phyloP scores from a whole-genome alignment of 2,888 invertebrate genomes.

The Drosophila borealis region DNA sequence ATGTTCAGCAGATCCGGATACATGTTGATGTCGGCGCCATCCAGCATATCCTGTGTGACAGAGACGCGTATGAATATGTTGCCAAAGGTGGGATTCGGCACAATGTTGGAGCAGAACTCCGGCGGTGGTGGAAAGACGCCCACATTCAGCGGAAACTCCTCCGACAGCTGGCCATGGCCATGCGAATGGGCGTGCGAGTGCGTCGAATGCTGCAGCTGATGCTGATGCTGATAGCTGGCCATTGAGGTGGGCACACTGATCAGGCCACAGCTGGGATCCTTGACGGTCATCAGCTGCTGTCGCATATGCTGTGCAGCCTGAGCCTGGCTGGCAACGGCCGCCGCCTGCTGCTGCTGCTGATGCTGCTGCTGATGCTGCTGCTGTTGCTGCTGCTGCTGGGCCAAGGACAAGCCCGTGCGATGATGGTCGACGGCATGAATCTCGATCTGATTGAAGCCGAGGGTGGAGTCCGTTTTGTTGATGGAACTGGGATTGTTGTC shows the following conservation, averaged over 20 bases:
- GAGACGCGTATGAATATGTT: constrained; percentile 95
- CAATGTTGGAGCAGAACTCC: constrained; percentile 86
- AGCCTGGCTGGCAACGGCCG: constrained; percentile 41
- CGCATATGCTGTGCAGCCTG: constrained; percentile 64
- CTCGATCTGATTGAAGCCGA: constrained; percentile 88
- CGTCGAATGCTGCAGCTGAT: constrained; percentile 32
- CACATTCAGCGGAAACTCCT: constrained; percentile 85
- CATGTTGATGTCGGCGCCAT: constrained; percentile 88
- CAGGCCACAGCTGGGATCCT: constrained; percentile 82
- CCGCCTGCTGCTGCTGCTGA: constrained; percentile 62
- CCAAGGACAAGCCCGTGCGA: constrained; percentile 63
- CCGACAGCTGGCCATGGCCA: constrained; percentile 73
- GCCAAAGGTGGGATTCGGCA: constrained; percentile 84
- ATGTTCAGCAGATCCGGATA: constrained; percentile 93
- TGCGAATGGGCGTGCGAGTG: constrained; percentile 64
- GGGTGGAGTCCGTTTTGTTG: constrained; percentile 85
- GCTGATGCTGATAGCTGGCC: constrained; percentile 57
- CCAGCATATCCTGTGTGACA: constrained; percentile 89
- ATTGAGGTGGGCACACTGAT: constrained; percentile 80
- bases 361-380: constrained; percentile 66
- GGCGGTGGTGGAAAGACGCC: constrained; percentile 86
- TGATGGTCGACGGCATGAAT: constrained; percentile 87
- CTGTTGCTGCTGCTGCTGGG: constrained; percentile 56
- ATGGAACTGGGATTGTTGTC: constrained; percentile 87
- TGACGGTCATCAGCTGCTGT: constrained; percentile 79